Evolutionary conservation across 2,888 invertebrate species (phyloP).

Genomic region (Meteorus cinctellus): DNA sequence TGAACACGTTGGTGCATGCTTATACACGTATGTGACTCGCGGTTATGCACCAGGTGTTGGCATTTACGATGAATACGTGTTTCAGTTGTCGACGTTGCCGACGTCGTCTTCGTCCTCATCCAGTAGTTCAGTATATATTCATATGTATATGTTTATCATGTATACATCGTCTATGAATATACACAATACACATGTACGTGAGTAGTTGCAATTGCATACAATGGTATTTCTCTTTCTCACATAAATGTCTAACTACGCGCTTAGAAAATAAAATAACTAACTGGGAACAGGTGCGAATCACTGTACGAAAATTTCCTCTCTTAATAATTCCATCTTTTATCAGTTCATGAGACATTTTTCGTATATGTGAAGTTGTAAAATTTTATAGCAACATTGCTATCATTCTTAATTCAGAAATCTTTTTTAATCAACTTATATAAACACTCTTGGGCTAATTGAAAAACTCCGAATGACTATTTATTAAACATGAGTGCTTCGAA

Average conservation of each 20-base stretch:
- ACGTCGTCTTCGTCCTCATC: conserved; percentile 36
- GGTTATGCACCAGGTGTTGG: conserved; percentile 64
- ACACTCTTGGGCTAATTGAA: too few species aligned
- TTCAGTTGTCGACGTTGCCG: conserved; percentile 45
- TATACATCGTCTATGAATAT: conserved; percentile 15
- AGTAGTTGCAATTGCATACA: conserved; percentile 28
- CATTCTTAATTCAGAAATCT: too few species aligned
- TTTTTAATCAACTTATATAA: too few species aligned
- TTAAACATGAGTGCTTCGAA: too few species aligned
- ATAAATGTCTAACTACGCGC: conserved; percentile 47
- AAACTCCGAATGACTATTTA: too few species aligned
- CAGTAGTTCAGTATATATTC: conserved; percentile 37
- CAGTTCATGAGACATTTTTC: background rate
- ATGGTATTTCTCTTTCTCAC: conserved; percentile 45
- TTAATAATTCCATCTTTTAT: conserved; percentile 44
- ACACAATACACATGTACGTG: conserved; percentile 19
- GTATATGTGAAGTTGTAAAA: too few species aligned
- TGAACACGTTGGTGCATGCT: conserved; percentile 13
- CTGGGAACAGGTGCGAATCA: conserved; percentile 50
- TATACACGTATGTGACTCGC: conserved; percentile 48
- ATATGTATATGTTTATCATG: conserved; percentile 22
- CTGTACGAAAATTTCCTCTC: conserved; percentile 45
- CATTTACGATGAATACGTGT: conserved; percentile 63
- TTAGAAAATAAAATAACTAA: conserved; percentile 50
- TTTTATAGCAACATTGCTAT: too few species aligned